Conservation (phyloP, 2,797 vertebrate genomes). For the Cuniculus paca region DNA sequence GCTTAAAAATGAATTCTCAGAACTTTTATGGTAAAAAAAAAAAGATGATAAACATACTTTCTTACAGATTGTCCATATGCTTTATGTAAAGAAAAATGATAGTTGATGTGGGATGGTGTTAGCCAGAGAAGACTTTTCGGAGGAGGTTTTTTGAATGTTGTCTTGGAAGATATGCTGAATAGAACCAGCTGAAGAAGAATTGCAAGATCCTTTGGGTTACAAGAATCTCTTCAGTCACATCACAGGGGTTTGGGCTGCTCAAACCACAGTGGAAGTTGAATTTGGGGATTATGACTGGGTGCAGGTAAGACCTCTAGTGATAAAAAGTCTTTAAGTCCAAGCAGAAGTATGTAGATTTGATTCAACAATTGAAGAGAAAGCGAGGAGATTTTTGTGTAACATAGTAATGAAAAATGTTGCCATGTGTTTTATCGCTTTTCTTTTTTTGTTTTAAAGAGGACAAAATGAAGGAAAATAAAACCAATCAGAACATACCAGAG, state of each 20-base stretch:
- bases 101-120: conserved; percentile 27
- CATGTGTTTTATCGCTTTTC: conserved; percentile 20
- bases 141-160: not conserved
- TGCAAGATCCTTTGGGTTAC: not conserved
- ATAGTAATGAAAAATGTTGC: not conserved
- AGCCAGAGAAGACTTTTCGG: conserved; percentile 42
- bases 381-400: not conserved
- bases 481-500: no score
- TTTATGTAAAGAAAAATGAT: conserved; percentile 11
- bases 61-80: conserved; percentile 30
- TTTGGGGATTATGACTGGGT: not conserved
- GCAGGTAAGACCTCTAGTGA: not conserved
- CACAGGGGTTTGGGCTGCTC: not conserved
- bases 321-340: not conserved
- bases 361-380: not conserved
- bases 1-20: conserved; percentile 47
- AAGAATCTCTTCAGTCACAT: not conserved
- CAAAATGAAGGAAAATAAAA: no score
- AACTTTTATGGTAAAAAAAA: conserved; percentile 28
- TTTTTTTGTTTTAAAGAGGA: no score
- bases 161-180: not conserved
- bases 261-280: not conserved
- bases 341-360: not conserved
- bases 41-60: not conserved
- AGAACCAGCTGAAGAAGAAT: not conserved